A percentile compares a stretch with the other conserved stretches of the same genome.
Conservation (phyloP, 2,888 invertebrate species). For the Drosophila falleni region DNA sequence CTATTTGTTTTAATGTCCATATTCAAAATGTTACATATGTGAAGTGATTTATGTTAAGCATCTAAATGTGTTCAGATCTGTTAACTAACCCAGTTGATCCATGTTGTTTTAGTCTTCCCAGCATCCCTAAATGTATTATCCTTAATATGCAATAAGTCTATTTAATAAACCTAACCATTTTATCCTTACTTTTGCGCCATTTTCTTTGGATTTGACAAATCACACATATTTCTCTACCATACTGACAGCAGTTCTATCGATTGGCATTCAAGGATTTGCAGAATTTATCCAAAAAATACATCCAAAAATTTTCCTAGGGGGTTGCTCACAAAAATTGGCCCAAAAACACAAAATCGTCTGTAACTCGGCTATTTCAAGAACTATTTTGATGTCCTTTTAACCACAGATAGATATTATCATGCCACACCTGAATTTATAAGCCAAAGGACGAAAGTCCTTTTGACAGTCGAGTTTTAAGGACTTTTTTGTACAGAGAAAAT, state of each 20-base stretch:
- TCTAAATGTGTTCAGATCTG: conserved; percentile 29
- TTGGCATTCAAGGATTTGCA: neutral
- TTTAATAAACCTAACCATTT: conserved; percentile 18
- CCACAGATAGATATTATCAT: neutral
- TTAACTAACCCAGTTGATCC: neutral
- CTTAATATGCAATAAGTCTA: conserved; percentile 6
- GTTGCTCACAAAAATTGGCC: neutral
- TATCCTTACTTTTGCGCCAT: neutral
- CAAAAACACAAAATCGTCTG: neutral
- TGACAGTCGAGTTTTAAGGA: neutral
- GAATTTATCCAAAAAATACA: neutral
- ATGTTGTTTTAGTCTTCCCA: conserved; percentile 1
- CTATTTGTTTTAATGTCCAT: conserved; percentile 30
- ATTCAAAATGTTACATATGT: conserved; percentile 21
- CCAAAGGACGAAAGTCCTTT: conserved; percentile 9
- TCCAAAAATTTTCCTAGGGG: neutral
- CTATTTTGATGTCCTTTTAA: neutral
- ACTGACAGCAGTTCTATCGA: neutral
- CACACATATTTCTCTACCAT: neutral
- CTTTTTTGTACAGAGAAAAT: neutral
- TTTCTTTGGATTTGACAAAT: neutral
- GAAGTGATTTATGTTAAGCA: conserved; percentile 43
- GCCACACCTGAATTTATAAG: neutral
- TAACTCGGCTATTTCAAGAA: conserved; percentile 8
- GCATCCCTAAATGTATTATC: neutral